Base-by-base conservation (phyloP, 2,888 invertebrate species). In the Latheticus oryzae region DNA sequence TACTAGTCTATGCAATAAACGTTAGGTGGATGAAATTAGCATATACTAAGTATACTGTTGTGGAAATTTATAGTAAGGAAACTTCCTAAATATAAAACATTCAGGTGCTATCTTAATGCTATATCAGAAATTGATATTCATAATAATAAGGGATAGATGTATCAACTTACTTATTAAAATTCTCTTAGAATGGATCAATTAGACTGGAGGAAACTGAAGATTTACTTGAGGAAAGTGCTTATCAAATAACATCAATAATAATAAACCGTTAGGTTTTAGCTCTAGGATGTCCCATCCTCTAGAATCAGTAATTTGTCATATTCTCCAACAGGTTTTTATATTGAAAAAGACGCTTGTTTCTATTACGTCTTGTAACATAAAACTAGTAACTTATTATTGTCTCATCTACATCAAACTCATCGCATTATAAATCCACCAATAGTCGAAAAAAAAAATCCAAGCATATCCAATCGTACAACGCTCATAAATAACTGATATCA, bases 1-100 rank as follows among this genome's bases (percentile, higher is more conserved):
- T 55, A 55, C 48, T 17, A 23, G 37, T 8, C 11, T 16, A 33
- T 13, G 52, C 42, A 52, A 52, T 52, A 40, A 42, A 32, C 33
- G 52, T 30, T 37, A 15, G 23, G 8, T 37, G 8, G 7, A 23
- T 17, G 40, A 17, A 54, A 54, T 54, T 47, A 37, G 45, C 54
- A 47, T 54, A 45, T 8, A 15, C 13, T 15, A 21, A 48, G 48
- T 11, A 48, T 35, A 35, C 15, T 15, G 35, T 48, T 35, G 35
- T 8, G 26, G 16, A 16, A 42, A 42, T 42, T 42, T 42, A 42
- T 48, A 23, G 33, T 12, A 8, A 48, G 48, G 48, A 48, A 48
- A 26, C 24, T 48, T 23, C 33, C 9, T 40, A 17, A 17, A 35
- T 8, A 8, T 35, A 35, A 16, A 35, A 16, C 5, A 17, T 13